Conservation (phyloP, 2,113 vertebrate genomes). For the Dicaeum eximium region DNA sequence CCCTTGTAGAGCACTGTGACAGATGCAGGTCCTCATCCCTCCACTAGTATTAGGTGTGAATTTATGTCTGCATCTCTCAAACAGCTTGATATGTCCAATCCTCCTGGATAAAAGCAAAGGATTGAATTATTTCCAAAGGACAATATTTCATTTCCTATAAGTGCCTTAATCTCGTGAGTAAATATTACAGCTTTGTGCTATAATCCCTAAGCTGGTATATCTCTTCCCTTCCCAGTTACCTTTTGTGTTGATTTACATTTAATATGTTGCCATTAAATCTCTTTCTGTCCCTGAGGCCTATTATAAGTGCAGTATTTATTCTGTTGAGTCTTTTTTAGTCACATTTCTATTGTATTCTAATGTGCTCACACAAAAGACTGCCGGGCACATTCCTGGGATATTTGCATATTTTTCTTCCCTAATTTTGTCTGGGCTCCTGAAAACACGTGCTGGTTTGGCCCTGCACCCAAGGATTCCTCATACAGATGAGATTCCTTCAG, state of each 20-base stretch:
- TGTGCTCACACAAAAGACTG: slow-evolving; percentile 39
- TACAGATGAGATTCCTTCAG: not conserved
- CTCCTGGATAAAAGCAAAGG: slow-evolving; percentile 32
- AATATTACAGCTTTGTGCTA: slow-evolving; percentile 68
- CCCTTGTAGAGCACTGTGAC: not conserved
- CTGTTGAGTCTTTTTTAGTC: slow-evolving; percentile 58
- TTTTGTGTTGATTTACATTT: slow-evolving; percentile 72
- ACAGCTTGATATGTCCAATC: slow-evolving; percentile 3
- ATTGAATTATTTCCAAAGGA: slow-evolving; percentile 62
- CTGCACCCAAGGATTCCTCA: not conserved
- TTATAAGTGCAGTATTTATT: slow-evolving; percentile 65
- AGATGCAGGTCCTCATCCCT: not conserved
- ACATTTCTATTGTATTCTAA: slow-evolving; percentile 61
- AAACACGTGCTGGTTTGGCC: not conserved
- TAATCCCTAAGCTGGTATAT: slow-evolving; percentile 67
- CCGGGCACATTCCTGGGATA: not conserved
- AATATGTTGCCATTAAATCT: slow-evolving; percentile 69
- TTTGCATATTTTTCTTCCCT: slow-evolving; percentile 45
- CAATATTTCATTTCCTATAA: slow-evolving; percentile 68
- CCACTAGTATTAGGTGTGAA: not conserved
- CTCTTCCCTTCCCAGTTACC: slow-evolving; percentile 64
- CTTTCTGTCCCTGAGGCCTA: slow-evolving; percentile 42
- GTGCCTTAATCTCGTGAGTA: slow-evolving; percentile 70
- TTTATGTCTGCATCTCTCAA: slow-evolving; percentile 31
- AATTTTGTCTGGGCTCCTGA: slow-evolving; percentile 3